Evolutionary conservation across 2,797 vertebrate genomes (phyloP).

Genomic region (Hydrocynus forskahlii): DNA sequence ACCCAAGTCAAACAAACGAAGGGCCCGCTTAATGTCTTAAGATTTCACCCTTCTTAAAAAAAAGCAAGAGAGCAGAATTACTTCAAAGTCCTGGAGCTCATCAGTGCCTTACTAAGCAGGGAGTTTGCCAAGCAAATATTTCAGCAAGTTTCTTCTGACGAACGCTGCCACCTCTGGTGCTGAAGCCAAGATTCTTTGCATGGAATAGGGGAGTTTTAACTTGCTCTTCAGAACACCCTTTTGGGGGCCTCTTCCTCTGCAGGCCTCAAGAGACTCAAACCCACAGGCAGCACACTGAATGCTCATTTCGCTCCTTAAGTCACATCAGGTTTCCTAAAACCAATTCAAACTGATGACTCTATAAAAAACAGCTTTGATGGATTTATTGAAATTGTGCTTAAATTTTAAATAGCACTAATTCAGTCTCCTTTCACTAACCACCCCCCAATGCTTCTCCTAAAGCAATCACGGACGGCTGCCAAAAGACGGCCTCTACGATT

Average conservation of each 20-base stretch:
- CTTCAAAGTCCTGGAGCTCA: conserved; percentile 9
- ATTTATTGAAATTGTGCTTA: no score
- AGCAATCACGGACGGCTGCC: background rate
- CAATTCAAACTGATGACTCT: conserved; percentile 1
- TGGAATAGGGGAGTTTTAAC: conserved; percentile 34
- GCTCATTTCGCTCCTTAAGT: conserved; percentile 34
- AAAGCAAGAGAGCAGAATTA: background rate
- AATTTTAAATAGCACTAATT: no score
- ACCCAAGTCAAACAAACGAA: background rate
- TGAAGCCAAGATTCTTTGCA: conserved; percentile 19
- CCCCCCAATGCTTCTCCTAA: background rate
- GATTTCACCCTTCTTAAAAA: no score
- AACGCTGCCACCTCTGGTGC: conserved; percentile 3
- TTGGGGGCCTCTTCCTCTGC: conserved; percentile 71
- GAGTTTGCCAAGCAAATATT: conserved; percentile 46
- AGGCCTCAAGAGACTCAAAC: conserved; percentile 61
- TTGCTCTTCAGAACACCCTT: conserved; percentile 52
- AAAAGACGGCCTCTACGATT: background rate
- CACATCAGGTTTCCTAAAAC: conserved; percentile 28
- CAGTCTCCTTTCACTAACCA: no score
- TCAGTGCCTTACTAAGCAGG: background rate
- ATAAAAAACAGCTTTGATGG: conserved; percentile 6
- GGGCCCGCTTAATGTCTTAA: background rate
- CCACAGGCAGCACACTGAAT: conserved; percentile 54
- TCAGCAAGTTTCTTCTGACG: conserved; percentile 18